phyloP scores from a whole-genome alignment of 2,113 vertebrate species.

The Pterocles gutturalis region DNA sequence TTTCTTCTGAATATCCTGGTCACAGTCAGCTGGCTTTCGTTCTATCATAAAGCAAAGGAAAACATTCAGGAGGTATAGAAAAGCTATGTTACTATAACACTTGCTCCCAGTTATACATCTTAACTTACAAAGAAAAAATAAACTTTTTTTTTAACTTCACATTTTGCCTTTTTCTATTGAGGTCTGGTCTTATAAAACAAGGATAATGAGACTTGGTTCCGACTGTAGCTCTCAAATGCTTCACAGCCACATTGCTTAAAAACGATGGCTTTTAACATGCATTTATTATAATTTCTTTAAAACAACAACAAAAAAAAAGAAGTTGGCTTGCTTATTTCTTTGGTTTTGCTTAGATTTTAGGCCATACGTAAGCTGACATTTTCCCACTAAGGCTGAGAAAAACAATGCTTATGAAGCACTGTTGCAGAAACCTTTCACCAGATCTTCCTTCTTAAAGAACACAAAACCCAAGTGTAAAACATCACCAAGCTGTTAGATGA shows the following conservation, averaged over 20 bases:
- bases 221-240: not conserved
- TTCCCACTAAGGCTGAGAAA: not conserved
- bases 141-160: not conserved
- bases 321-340: not conserved
- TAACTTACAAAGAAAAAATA: not conserved
- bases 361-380: not conserved
- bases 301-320: not conserved
- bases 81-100: not conserved
- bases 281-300: not conserved
- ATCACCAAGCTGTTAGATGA: not conserved
- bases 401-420: not conserved
- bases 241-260: not conserved
- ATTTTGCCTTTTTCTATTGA: not conserved
- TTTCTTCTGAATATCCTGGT: conserved; percentile 73
- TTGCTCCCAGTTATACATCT: not conserved
- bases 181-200: not conserved
- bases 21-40: conserved; percentile 65
- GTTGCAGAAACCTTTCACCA: not conserved
- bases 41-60: conserved; percentile 50
- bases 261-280: not conserved
- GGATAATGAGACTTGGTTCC: not conserved
- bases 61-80: not conserved
- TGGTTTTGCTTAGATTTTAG: not conserved
- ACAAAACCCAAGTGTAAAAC: not conserved
- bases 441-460: not conserved